phyloP scores from a whole-genome alignment of 2,113 vertebrate genomes.

The Psilopsiagon aymara region DNA sequence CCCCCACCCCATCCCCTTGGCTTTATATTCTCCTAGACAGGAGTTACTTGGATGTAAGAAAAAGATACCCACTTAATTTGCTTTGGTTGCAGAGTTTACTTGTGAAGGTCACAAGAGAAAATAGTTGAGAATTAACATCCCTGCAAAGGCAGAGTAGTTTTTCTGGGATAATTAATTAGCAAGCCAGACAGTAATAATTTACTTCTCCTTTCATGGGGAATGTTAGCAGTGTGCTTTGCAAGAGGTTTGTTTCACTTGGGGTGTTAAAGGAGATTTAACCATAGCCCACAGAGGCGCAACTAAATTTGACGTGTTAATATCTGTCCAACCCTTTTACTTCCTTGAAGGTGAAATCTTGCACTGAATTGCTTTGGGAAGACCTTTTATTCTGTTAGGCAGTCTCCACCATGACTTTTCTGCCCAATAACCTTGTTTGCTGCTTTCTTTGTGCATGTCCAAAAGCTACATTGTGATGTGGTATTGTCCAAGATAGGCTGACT shows the following conservation, averaged over 20 bases:
- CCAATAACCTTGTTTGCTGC: neutral
- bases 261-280: neutral
- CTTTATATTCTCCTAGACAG: neutral
- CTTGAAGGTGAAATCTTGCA: neutral
- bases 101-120: neutral
- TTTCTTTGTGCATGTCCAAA: neutral
- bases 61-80: neutral
- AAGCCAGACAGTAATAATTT: neutral
- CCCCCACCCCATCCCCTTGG: too few species aligned
- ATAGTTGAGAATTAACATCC: neutral
- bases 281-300: neutral
- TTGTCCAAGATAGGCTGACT: neutral
- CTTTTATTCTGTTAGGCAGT: fast-evolving
- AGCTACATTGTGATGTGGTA: neutral
- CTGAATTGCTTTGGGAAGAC: neutral
- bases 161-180: neutral
- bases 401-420: neutral
- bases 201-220: neutral
- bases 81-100: neutral
- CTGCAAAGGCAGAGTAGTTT: neutral
- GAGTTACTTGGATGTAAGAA: neutral
- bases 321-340: neutral
- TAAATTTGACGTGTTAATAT: neutral
- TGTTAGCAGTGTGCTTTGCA: neutral
- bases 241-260: neutral